A percentile compares a stretch with the other conserved stretches of the same genome.
Conservation (phyloP, 1,140 invertebrate genomes). For the Atta colombica region DNA sequence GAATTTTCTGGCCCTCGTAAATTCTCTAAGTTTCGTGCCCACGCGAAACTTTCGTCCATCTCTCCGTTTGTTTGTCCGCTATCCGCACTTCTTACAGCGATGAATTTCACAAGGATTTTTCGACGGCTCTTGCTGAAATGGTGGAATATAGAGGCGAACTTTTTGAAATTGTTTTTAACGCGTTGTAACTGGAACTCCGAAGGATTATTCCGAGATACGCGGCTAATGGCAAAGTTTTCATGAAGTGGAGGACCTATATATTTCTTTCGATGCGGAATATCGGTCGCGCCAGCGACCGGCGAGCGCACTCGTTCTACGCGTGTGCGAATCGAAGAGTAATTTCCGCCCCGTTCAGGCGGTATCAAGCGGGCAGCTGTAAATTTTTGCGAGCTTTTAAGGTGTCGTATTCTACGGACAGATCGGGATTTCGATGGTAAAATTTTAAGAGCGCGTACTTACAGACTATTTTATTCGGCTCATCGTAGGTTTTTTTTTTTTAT, state of each 20-base stretch:
- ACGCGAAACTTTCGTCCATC: conserved; percentile 45
- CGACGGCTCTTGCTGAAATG: not conserved
- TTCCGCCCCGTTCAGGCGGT: conserved; percentile 55
- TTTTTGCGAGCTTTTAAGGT: conserved; percentile 62
- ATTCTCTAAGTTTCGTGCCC: conserved; percentile 52
- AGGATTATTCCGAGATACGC: conserved; percentile 38
- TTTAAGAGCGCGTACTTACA: conserved; percentile 47
- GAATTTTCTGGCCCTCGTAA: conserved; percentile 49
- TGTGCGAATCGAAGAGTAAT: conserved; percentile 62
- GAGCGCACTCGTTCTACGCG: not conserved
- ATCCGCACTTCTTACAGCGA: conserved; percentile 61
- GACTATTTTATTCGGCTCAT: not conserved
- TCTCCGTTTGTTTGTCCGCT: conserved; percentile 12
- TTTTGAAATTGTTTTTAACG: conserved; percentile 61
- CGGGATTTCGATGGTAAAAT: conserved; percentile 56
- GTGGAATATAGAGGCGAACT: conserved; percentile 9
- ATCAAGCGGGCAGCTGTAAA: conserved; percentile 54
- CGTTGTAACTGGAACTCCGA: conserved; percentile 33
- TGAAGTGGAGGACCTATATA: conserved; percentile 32
- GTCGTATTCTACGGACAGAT: conserved; percentile 37
- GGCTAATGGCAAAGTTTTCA: conserved; percentile 54
- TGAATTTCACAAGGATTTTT: conserved; percentile 39
- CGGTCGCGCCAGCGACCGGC: conserved; percentile 41
- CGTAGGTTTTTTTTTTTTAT: conserved; percentile 1
- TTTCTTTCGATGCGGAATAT: conserved; percentile 58